Conservation (phyloP, 2,888 invertebrate genomes). For the Meganola albula region DNA sequence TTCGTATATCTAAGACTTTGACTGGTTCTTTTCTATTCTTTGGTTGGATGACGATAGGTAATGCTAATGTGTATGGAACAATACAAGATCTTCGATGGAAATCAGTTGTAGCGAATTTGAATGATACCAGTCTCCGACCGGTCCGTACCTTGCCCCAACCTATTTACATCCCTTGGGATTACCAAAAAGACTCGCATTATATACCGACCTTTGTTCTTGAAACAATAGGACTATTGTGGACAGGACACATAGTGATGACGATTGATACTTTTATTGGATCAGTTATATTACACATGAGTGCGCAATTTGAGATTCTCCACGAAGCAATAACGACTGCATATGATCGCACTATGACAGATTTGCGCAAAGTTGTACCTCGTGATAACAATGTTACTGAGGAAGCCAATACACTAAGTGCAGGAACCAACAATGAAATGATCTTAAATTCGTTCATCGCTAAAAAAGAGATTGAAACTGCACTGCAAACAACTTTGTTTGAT, state of each 20-base stretch:
- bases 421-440: constrained; percentile 38
- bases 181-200: constrained; percentile 51
- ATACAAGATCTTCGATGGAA: constrained; percentile 62
- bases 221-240: constrained; percentile 63
- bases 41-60: constrained; percentile 66
- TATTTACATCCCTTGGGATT: constrained; percentile 69
- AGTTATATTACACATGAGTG: constrained; percentile 64
- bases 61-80: constrained; percentile 57
- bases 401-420: constrained; percentile 15
- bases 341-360: constrained; percentile 47
- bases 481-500: constrained; percentile 44
- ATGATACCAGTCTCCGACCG: constrained; percentile 40
- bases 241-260: constrained; percentile 67
- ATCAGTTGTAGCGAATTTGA: constrained; percentile 40
- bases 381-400: constrained; percentile 15
- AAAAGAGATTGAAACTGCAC: constrained; percentile 47
- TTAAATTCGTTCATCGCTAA: constrained; percentile 40
- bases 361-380: constrained; percentile 33
- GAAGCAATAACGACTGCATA: constrained; percentile 60
- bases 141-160: constrained; percentile 60
- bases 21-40: constrained; percentile 59
- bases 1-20: constrained; percentile 49
- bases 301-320: constrained; percentile 55
- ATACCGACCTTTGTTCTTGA: constrained; percentile 58
- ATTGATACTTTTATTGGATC: constrained; percentile 69